Evolutionary conservation across 2,113 vertebrate species (phyloP).

Genomic region (Papio anubis): DNA sequence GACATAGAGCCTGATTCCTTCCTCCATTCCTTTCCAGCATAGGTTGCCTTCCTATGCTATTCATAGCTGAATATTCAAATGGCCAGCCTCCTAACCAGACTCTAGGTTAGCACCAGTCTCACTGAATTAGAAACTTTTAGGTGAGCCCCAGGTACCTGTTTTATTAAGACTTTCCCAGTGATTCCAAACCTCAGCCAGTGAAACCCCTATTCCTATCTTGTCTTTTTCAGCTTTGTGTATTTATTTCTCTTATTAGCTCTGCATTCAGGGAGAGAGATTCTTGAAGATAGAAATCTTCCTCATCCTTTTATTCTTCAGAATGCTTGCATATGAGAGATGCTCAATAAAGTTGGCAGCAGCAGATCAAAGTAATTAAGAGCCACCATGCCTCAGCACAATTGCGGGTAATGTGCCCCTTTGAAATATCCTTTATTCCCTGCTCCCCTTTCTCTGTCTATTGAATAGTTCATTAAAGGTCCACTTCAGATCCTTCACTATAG

Average conservation of each 20-base stretch:
- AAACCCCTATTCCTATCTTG: neutral
- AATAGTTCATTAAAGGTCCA: neutral
- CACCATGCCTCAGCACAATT: neutral
- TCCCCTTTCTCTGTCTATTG: neutral
- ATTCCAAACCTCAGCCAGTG: neutral
- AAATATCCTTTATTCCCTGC: neutral
- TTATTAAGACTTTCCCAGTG: neutral
- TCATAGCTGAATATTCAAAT: neutral
- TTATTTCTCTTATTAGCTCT: neutral
- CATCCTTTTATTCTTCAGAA: neutral
- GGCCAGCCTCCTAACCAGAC: neutral
- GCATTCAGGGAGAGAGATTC: neutral
- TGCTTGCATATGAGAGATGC: neutral
- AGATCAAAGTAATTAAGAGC: neutral
- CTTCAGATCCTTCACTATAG: neutral
- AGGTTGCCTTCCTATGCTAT: neutral
- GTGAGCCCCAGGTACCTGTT: neutral
- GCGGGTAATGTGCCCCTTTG: neutral
- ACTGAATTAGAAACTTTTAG: neutral
- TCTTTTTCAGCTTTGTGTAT: neutral
- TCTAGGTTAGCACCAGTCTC: neutral
- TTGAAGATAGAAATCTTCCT: neutral
- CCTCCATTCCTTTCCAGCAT: neutral
- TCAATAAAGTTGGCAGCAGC: neutral
- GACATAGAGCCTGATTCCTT: neutral